phyloP scores from a whole-genome alignment of 2,797 vertebrate species.

The Loriculus beryllinus region DNA sequence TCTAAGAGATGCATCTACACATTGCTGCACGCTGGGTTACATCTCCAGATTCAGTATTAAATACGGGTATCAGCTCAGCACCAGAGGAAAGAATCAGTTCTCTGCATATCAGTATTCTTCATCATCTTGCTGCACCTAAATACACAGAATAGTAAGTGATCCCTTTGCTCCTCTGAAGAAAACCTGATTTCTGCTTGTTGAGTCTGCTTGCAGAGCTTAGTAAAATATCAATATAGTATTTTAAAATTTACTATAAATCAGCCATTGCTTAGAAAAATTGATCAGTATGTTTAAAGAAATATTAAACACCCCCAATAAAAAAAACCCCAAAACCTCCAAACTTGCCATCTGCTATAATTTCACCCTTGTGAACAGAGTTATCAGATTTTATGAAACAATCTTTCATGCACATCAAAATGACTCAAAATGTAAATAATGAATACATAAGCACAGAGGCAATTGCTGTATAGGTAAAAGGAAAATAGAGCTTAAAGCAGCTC shows the following conservation, averaged over 20 bases:
- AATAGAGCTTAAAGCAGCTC: background rate
- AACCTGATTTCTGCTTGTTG: background rate
- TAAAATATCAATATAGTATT: accelerated
- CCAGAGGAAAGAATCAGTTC: background rate
- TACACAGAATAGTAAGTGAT: background rate
- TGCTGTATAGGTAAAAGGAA: background rate
- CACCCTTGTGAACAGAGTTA: background rate
- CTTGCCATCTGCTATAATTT: background rate
- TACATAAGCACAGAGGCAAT: background rate
- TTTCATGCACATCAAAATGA: background rate
- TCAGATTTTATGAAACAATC: background rate
- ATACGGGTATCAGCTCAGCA: background rate
- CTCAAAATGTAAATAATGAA: background rate
- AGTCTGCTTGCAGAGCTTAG: background rate
- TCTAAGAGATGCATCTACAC: background rate
- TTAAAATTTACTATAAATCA: background rate
- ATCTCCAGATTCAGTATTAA: background rate
- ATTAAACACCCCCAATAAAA: background rate
- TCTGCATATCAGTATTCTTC: background rate
- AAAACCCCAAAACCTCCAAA: background rate
- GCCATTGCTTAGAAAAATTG: background rate
- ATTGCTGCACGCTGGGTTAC: background rate
- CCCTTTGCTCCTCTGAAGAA: background rate
- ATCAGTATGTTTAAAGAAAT: background rate
- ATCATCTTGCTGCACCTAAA: background rate